Evolutionary conservation across 2,888 invertebrate genomes (phyloP).

Genomic region (Leptinotarsa tumamoca): DNA sequence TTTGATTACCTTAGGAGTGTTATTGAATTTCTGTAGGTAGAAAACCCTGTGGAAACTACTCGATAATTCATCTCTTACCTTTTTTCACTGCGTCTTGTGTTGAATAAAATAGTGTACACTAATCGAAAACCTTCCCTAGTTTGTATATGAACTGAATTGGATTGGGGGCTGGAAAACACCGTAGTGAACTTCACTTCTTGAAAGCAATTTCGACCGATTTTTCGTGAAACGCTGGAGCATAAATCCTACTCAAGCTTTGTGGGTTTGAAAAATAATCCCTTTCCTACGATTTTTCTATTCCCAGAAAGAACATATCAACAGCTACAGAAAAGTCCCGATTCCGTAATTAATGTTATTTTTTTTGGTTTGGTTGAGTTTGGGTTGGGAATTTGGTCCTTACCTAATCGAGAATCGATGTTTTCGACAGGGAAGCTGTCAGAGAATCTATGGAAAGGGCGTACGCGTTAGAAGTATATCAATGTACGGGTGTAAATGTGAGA

Average conservation of each 20-base stretch:
- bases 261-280: neutral
- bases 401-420: constrained; percentile 5
- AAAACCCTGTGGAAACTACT: too few species aligned
- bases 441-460: neutral
- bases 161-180: too few species aligned
- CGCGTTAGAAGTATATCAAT: neutral
- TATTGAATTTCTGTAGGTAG: too few species aligned
- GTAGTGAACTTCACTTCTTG: neutral
- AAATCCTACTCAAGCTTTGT: neutral
- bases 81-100: too few species aligned
- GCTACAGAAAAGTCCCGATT: neutral
- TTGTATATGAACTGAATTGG: too few species aligned
- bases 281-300: neutral
- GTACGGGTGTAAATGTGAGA: neutral
- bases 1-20: too few species aligned
- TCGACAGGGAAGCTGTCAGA: neutral
- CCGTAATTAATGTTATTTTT: neutral
- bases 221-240: neutral
- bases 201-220: neutral
- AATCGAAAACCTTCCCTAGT: too few species aligned
- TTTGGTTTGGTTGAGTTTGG: neutral
- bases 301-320: neutral
- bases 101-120: too few species aligned
- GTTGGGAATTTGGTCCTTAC: neutral
- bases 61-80: too few species aligned